phyloP scores from a whole-genome alignment of 2,113 vertebrate species.

The Chamaetylas fuelleborni region DNA sequence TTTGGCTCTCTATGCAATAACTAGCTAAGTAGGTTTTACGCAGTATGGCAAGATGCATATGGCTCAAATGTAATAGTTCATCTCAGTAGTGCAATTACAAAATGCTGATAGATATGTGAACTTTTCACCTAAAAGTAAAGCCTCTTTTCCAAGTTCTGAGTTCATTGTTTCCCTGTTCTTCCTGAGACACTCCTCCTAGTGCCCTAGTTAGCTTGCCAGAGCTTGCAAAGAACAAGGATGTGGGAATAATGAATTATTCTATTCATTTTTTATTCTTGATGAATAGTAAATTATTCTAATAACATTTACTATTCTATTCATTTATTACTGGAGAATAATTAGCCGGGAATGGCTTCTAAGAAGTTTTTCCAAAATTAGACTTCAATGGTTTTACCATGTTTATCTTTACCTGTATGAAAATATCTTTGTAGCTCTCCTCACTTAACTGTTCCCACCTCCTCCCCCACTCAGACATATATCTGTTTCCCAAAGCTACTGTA shows the following conservation, averaged over 20 bases:
- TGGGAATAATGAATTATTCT: slow-evolving; percentile 59
- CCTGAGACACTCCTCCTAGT: slow-evolving; percentile 37
- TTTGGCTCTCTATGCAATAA: slow-evolving; percentile 16
- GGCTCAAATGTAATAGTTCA: slow-evolving; percentile 1
- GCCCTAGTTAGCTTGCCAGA: slow-evolving; percentile 62
- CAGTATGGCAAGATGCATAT: not conserved
- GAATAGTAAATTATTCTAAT: slow-evolving; percentile 65
- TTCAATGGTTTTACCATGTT: slow-evolving; percentile 55
- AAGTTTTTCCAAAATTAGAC: slow-evolving; percentile 67
- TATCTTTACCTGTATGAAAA: slow-evolving; percentile 62
- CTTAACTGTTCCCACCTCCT: slow-evolving; percentile 32
- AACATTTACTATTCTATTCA: slow-evolving; percentile 57
- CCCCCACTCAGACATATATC: not conserved
- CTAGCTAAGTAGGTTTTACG: slow-evolving; percentile 12
- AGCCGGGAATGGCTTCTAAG: slow-evolving; percentile 15
- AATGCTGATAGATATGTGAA: slow-evolving; percentile 51
- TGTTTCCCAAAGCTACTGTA: slow-evolving; percentile 20
- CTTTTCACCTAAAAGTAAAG: slow-evolving; percentile 68
- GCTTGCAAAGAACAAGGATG: slow-evolving; percentile 49
- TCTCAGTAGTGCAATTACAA: slow-evolving; percentile 16
- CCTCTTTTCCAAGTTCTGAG: slow-evolving; percentile 58
- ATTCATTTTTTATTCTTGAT: slow-evolving; percentile 62
- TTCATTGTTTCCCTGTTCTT: slow-evolving; percentile 56
- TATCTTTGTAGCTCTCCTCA: slow-evolving; percentile 20
- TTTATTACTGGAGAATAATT: slow-evolving; percentile 62